Evolutionary conservation across 1,140 invertebrate genomes (phyloP).

Genomic region (Dendroctonus ponderosae): DNA sequence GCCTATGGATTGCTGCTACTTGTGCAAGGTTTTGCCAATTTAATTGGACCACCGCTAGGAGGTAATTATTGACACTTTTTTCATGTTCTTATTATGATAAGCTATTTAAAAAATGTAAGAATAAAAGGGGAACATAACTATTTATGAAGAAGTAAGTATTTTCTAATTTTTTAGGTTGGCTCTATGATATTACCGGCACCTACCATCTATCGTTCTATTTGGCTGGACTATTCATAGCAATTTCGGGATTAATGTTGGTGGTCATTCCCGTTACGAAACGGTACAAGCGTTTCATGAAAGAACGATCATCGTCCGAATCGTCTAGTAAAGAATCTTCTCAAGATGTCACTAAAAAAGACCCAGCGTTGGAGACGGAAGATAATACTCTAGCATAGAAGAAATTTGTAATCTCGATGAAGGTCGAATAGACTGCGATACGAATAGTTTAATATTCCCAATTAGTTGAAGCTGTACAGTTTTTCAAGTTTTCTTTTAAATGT

Average conservation of each 20-base stretch:
- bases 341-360: conserved; percentile 37
- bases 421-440: no score
- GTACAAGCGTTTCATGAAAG: conserved; percentile 47
- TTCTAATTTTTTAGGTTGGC: conserved; percentile 64
- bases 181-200: conserved; percentile 73
- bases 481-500: no score
- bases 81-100: conserved; percentile 8
- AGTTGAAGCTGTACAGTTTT: no score
- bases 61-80: conserved; percentile 55
- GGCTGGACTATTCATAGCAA: conserved; percentile 78
- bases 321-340: conserved; percentile 28
- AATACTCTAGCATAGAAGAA: background rate
- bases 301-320: conserved; percentile 34
- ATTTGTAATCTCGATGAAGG: no score
- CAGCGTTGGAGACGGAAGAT: conserved; percentile 22
- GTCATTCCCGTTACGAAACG: conserved; percentile 60
- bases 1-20: conserved; percentile 84
- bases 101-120: background rate
- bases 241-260: conserved; percentile 79
- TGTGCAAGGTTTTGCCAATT: conserved; percentile 84
- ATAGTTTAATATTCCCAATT: no score
- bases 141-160: background rate
- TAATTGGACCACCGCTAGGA: conserved; percentile 83
- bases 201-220: conserved; percentile 86
- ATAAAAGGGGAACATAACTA: conserved; percentile 1